phyloP scores from a whole-genome alignment of 2,797 vertebrate species.

The Coendou prehensilis region DNA sequence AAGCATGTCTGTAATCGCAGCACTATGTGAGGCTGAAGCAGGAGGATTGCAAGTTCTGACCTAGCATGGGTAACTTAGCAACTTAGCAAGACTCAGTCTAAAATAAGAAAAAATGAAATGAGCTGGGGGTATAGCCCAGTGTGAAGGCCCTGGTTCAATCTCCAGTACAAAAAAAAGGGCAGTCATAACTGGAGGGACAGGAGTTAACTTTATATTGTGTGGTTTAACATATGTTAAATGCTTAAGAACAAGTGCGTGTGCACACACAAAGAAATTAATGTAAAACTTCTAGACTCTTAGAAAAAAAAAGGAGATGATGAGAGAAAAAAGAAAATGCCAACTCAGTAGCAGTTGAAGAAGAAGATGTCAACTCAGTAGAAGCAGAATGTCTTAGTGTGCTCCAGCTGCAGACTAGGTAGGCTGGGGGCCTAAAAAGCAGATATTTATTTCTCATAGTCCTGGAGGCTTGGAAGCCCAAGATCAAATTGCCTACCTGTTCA shows the following conservation, averaged over 20 bases:
- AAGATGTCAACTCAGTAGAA: background rate
- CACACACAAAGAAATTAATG: background rate
- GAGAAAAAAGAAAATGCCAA: background rate
- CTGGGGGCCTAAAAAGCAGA: background rate
- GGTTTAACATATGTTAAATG: background rate
- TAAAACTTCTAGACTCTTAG: background rate
- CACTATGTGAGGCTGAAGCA: background rate
- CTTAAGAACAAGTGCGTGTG: background rate
- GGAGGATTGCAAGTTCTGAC: background rate
- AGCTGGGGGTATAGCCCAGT: background rate
- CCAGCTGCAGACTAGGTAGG: background rate
- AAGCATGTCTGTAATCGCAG: background rate
- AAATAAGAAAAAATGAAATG: background rate
- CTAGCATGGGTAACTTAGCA: background rate
- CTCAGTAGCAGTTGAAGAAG: background rate
- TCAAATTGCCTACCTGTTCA: background rate
- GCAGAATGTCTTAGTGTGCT: background rate
- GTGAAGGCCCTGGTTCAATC: background rate
- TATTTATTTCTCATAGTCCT: background rate
- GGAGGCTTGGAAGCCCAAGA: background rate
- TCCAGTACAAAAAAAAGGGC: background rate
- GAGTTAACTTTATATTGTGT: slow-evolving; percentile 14
- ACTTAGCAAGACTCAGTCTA: background rate
- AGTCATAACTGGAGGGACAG: background rate
- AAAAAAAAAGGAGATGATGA: background rate